Evolutionary conservation across 2,797 vertebrate species (phyloP).

Genomic region (Anguilla marmorata): DNA sequence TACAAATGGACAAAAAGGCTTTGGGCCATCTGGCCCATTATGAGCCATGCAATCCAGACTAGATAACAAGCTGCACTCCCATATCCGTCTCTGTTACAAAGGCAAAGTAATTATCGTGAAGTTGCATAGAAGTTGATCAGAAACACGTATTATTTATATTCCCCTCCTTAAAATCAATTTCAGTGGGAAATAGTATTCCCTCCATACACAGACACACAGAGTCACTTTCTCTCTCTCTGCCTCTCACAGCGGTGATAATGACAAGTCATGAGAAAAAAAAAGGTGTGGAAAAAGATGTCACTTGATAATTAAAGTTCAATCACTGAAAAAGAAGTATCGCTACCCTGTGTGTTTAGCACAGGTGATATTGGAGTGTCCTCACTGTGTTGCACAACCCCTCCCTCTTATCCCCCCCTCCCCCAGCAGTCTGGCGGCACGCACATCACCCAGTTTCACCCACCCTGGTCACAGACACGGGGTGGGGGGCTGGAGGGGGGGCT

Average conservation of each 20-base stretch:
- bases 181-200: background rate
- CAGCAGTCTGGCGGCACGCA: background rate
- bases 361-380: background rate
- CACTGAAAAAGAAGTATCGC: background rate
- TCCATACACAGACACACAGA: background rate
- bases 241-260: background rate
- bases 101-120: background rate
- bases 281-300: background rate
- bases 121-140: background rate
- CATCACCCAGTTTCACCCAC: background rate
- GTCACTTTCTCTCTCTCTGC: background rate
- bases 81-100: background rate
- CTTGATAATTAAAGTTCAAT: background rate
- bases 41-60: background rate
- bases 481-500: background rate
- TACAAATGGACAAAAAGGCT: background rate
- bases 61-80: background rate
- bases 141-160: background rate
- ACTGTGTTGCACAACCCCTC: background rate
- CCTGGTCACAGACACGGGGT: background rate
- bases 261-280: background rate
- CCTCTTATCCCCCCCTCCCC: background rate
- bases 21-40: slow-evolving; percentile 11
- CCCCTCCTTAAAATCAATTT: background rate
- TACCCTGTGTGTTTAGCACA: background rate